Base-by-base conservation (phyloP, 2,113 vertebrate genomes). In the Galeopterus variegatus region DNA sequence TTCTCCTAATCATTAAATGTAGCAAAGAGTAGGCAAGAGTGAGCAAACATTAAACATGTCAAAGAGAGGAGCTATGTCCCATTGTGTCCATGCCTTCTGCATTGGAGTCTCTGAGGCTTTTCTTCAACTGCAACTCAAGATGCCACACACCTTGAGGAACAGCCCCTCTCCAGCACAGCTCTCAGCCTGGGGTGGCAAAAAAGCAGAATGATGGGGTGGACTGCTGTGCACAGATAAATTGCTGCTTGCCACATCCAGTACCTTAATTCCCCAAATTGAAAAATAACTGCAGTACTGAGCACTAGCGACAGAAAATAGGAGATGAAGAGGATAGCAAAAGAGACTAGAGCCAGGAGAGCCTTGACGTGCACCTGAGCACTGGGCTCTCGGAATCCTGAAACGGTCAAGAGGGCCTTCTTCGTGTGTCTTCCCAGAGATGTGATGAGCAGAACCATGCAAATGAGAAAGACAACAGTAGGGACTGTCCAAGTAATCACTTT, bases 371-470 rank as follows among this genome's bases (percentile, higher is more conserved):
- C 70, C 60, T 83, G 88, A 6, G 26, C 48, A 1, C 75, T 54
- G 17, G 31, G 4, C 8, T 81, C 80, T 28, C 17, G 52, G 62
- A 72, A 88, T 75, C 70, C 31, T 0, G 33, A 92, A 24, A 36
- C 1, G 11, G 3, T 23, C 18, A 65, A 36, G 50, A 82, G 23
- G n/a, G 28, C 88, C 60, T 81, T 93, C 88, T 45, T 84, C 36
- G 23, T 77, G 13, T 97, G 94, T 75, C 86, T 97, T 81, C 96
- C 84, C n/a, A 96, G 90, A 36, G 94, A 94, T 0, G 24, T 8
- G n/a, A 98, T 65, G 48, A 96, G 48, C 41, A 96, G 56, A 60
- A 54, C 10, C 54, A 52, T 70, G 24, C 81, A 85, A 8, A 33
- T 1, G 0, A 96, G 23, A 45, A 97, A 93, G 80, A 79, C 0